Evolutionary conservation across 1,140 invertebrate genomes (phyloP).

Genomic region (Drosophila pseudoananassae): DNA sequence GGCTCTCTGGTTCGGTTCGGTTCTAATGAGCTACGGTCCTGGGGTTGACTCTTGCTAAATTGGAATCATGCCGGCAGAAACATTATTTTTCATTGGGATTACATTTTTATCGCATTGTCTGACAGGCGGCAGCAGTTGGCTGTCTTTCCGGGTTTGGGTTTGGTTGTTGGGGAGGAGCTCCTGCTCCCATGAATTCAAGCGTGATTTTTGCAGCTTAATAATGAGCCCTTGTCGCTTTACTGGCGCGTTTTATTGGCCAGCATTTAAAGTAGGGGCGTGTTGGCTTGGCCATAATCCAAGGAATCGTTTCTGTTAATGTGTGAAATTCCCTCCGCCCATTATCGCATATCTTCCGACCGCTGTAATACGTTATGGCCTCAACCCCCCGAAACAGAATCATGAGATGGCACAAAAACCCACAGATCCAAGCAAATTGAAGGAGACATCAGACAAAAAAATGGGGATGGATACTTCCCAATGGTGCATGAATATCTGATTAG

Average conservation of each 20-base stretch:
- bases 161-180: not conserved
- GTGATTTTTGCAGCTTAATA: conserved; percentile 84
- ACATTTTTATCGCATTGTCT: conserved; percentile 82
- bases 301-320: conserved; percentile 38
- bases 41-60: conserved; percentile 69
- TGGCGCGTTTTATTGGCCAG: conserved; percentile 74
- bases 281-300: conserved; percentile 41
- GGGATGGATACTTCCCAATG: conserved; percentile 43
- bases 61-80: conserved; percentile 73
- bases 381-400: conserved; percentile 56
- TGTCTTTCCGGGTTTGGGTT: conserved; percentile 38
- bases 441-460: conserved; percentile 33
- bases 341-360: conserved; percentile 8
- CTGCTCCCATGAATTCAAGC: conserved; percentile 53
- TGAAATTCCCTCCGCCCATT: conserved; percentile 25
- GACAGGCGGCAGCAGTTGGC: conserved; percentile 78
- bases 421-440: conserved; percentile 65
- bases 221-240: conserved; percentile 67
- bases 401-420: conserved; percentile 58
- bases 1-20: conserved; percentile 20
- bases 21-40: conserved; percentile 60
- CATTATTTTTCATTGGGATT: conserved; percentile 83
- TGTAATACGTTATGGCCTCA: conserved; percentile 39
- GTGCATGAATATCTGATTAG: conserved; percentile 78
- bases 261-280: conserved; percentile 64